phyloP scores from a whole-genome alignment of 2,888 invertebrate genomes.

The Lamproptera curius region DNA sequence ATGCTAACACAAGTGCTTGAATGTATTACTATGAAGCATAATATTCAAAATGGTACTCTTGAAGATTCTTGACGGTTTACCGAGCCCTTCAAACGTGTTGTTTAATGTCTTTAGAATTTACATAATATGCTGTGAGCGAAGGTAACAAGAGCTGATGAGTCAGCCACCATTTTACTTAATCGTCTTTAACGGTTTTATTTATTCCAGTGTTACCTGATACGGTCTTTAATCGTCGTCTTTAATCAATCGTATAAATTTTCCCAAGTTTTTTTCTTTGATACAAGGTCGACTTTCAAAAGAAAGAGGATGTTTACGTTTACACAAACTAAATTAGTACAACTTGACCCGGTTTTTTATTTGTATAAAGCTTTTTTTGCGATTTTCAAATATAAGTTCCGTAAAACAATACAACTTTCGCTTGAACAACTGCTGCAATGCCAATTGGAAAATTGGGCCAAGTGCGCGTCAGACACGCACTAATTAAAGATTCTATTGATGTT shows the following conservation, averaged over 20 bases:
- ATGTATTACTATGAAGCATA: slow-evolving; percentile 9
- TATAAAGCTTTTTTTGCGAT: too few relatives aligned
- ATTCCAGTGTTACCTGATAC: slow-evolving; percentile 4
- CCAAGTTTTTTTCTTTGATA: too few relatives aligned
- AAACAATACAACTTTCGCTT: slow-evolving; percentile 1
- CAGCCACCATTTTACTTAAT: slow-evolving; percentile 20
- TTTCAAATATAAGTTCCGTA: not conserved
- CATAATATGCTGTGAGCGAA: slow-evolving; percentile 5
- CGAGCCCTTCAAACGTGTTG: slow-evolving; percentile 18
- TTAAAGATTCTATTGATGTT: slow-evolving; percentile 4
- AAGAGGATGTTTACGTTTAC: too few relatives aligned
- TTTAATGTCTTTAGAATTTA: slow-evolving; percentile 11
- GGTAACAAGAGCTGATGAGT: slow-evolving; percentile 26
- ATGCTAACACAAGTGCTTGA: too few relatives aligned
- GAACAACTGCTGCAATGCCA: slow-evolving; percentile 10
- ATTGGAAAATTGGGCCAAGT: slow-evolving; percentile 19
- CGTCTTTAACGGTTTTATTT: slow-evolving; percentile 24
- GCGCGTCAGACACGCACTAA: slow-evolving; percentile 15
- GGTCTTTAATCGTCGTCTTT: too few relatives aligned
- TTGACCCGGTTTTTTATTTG: too few relatives aligned
- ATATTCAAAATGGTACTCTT: not conserved
- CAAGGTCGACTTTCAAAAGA: too few relatives aligned
- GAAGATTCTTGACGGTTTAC: slow-evolving; percentile 4
- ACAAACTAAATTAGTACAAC: too few relatives aligned
- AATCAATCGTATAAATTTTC: slow-evolving; percentile 2